phyloP scores from a whole-genome alignment of 1,140 invertebrate species.

The Muscidifurax raptorellus region DNA sequence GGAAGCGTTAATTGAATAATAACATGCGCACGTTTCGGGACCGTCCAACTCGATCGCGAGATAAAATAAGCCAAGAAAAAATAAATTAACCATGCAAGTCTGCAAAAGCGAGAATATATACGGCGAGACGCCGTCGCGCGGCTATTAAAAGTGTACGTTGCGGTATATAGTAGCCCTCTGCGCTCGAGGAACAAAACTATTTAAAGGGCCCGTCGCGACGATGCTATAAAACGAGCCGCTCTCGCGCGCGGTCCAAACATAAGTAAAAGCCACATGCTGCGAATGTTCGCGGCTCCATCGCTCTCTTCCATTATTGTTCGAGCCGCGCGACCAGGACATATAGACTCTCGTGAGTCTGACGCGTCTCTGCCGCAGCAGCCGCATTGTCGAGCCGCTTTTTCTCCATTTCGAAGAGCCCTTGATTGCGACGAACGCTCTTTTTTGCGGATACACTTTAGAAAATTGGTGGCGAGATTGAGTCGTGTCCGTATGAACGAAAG shows the following conservation, averaged over 20 bases:
- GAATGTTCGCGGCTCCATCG: background rate
- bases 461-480: background rate
- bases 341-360: background rate
- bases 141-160: constrained; percentile 37
- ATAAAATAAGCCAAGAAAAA: background rate
- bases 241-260: constrained; percentile 26
- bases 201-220: constrained; percentile 35
- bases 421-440: background rate
- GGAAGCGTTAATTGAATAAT: no score
- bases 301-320: constrained; percentile 35
- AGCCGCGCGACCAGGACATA: no score
- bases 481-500: background rate
- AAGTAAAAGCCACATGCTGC: constrained; percentile 48
- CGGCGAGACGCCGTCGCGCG: background rate
- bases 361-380: background rate
- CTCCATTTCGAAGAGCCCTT: background rate
- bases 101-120: background rate
- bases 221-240: constrained; percentile 28
- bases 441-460: background rate
- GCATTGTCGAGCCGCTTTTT: background rate
- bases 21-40: no score
- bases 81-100: constrained; percentile 2
- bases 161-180: background rate
- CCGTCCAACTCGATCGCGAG: no score
- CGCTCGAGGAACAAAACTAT: constrained; percentile 19